A percentile compares a stretch with the other conserved stretches of the same genome.
These are phyloP conservation scores for Ametastegia equiseti DNA, from an alignment of 2,888 invertebrate species.

Conservation along the genomic window DNA sequence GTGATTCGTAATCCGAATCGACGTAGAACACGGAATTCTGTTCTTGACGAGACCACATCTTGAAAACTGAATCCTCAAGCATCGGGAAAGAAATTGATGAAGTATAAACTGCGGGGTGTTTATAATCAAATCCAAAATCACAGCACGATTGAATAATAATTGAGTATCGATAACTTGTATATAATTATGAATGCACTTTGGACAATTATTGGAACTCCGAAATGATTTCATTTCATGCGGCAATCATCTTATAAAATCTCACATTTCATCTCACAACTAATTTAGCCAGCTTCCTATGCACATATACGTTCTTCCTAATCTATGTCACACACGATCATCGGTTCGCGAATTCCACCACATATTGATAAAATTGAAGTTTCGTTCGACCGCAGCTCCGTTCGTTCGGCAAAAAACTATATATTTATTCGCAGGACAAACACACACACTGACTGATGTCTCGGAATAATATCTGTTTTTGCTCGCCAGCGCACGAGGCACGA, in stretches of 20 bases:
- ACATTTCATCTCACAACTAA: too few species aligned
- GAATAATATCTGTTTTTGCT: too few species aligned
- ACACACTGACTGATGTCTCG: too few species aligned
- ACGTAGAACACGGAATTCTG: slow-evolving; percentile 68
- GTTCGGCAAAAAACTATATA: too few species aligned
- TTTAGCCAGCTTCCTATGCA: too few species aligned
- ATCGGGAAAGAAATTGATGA: not conserved
- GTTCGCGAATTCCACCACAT: too few species aligned
- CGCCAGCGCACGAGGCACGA: too few species aligned
- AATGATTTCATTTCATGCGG: not conserved
- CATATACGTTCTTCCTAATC: too few species aligned
- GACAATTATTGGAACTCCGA: not conserved
- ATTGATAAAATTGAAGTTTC: too few species aligned
- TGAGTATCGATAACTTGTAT: not conserved
- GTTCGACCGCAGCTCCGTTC: too few species aligned
- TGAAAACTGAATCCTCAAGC: slow-evolving; percentile 28
- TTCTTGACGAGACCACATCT: slow-evolving; percentile 67
- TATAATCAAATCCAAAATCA: not conserved
- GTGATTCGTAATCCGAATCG: slow-evolving; percentile 63
- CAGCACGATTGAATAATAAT: not conserved
- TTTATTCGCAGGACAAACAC: too few species aligned
- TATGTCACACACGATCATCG: too few species aligned
- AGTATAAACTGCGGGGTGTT: not conserved
- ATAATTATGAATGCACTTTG: not conserved
- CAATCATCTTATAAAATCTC: not conserved